Evolutionary conservation across 1,140 invertebrate genomes (phyloP), one percentile per base, ranked within the genome.

Genomic region (Bombus fervidus): DNA sequence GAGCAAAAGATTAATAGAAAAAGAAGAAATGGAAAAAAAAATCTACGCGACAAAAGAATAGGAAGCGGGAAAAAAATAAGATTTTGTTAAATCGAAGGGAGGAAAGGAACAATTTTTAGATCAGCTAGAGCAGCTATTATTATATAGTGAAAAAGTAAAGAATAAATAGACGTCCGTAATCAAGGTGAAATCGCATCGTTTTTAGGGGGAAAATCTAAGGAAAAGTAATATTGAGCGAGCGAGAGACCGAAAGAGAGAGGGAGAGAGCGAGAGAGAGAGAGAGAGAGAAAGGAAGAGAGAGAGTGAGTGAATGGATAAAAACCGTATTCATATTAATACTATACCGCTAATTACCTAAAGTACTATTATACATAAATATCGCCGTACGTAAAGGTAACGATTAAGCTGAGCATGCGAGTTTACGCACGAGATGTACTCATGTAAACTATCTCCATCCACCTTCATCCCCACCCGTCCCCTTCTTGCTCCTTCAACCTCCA

Each of bases 391-490:
- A 87, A 75, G 74, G 74, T 90, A 90, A 86, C 77, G 66, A 93
- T 93, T 94, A 94, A 93, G 93, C 88, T 87, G 92, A 91, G 92
- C 90, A 93, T 92, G 92, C 91, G 91, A 94, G 88, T 90, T 91
- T 89, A 90, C 91, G 92, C 83, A 87, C 86, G 72, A 91, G 83
- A 91, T 93, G 90, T 91, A 94, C 91, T 93, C 93, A 93, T 89
- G 89, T 94, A 92, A 93, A 91, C 57, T 91, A 86, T 86, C 76
- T 83, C 80, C 93, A 34, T 72, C 34, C 37, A 62, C 59, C 59
- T 62, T n/a, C 43, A 15, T 18, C 15, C n/a, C 28, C 15, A 37
- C 8, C 15, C 62, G 9, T 25, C 34, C 43, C 43, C 10, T 43
- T 31, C 64, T 43, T 37, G 9, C 41, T 31, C 80, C 15, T 43